These are phyloP conservation scores for Synanthedon formicaeformis DNA, from an alignment of 2,888 invertebrate species.

Conservation along the genomic window DNA sequence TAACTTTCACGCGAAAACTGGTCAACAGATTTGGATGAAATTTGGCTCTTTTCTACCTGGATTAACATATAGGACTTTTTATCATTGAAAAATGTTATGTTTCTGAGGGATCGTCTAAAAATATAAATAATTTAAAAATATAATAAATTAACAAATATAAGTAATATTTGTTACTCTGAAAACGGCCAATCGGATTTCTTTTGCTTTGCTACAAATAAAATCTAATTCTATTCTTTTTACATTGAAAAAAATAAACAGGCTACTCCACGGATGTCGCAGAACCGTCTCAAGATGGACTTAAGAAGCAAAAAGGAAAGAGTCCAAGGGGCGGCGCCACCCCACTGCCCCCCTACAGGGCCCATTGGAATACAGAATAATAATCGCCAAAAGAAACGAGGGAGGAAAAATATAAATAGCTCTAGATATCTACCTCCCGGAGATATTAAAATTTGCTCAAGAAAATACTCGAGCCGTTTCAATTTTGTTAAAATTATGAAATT, in stretches of 20 bases:
- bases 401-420: constrained; percentile 68
- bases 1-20: too few species aligned
- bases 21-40: too few species aligned
- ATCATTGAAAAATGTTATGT: too few species aligned
- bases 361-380: constrained; percentile 70
- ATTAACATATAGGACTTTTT: too few species aligned
- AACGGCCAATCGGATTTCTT: too few species aligned
- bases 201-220: too few species aligned
- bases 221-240: too few species aligned
- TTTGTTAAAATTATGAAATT: constrained; percentile 54
- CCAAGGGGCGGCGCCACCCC: constrained; percentile 41
- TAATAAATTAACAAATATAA: too few species aligned
- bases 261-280: constrained; percentile 26
- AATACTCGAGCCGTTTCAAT: constrained; percentile 42
- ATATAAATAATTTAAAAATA: too few species aligned
- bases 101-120: too few species aligned
- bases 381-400: constrained; percentile 66
- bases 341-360: constrained; percentile 27
- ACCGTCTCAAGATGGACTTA: constrained; percentile 68
- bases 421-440: constrained; percentile 44
- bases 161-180: too few species aligned
- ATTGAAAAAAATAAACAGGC: not conserved
- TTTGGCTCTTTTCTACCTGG: too few species aligned
- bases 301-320: constrained; percentile 72
- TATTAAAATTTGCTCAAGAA: constrained; percentile 67